Base-by-base conservation (phyloP, 1,140 invertebrate genomes). In the Drosophila pandora region DNA sequence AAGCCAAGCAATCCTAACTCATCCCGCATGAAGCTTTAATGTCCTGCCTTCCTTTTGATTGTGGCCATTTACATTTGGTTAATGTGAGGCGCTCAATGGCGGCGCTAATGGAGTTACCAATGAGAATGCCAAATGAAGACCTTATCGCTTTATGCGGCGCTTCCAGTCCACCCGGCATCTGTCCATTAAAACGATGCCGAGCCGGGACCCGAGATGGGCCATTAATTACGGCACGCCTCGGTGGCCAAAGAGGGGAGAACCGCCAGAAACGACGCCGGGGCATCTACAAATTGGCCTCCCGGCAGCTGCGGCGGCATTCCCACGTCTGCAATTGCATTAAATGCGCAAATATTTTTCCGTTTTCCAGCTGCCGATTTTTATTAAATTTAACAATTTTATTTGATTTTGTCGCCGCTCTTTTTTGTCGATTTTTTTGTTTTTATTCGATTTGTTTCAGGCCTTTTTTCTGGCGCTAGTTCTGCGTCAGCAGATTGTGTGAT, bases 371-470 rank as follows among this genome's bases (percentile, higher is more conserved):
- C 61, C 83, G 83, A 87, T 88, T 87, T 85, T 87, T 75, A 87
- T 87, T 87, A 75, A 87, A 87, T 87, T 87, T 88, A 87, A 87
- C 83, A 88, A 87, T 87, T 87, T 87, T 82, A 87, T 87, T 87
- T 87, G 82, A 87, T 87, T 82, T 79, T 41, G 55, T 75, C 67
- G 62, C 70, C 61, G 53, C 3, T n/a, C 50, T 49, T 70, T 82
- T 82, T 55, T 47, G 41, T 47, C 9, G 49, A 34, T 45, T 52
- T 81, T 37, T 43, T 43, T 21, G 13, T 13, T 21, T 37, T n/a
- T 5, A 43, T 21, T 21, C 5, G 41, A 17, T 13, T 9, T 73
- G 53, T 81, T 76, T 49, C 39, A 23, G 39, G 32, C 9, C 37
- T 57, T 50, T 50, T 8, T 43, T 22, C 53, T 32, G 50, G 41